Evolutionary conservation across 2,113 vertebrate species (phyloP), one percentile per base, ranked within the genome.

Genomic region (Heterotilapia buettikoferi): DNA sequence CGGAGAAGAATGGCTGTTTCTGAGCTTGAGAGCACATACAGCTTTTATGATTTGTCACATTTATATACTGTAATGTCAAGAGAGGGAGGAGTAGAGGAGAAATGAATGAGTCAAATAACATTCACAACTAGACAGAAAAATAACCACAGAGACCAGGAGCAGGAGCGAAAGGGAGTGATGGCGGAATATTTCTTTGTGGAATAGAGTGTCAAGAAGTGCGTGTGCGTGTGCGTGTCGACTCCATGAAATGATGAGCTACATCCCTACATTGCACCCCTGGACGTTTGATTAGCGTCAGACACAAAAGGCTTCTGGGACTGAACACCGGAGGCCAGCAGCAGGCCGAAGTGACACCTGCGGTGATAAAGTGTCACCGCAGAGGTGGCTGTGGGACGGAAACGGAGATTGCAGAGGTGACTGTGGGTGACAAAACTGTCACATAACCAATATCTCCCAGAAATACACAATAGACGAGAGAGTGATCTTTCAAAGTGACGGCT

Each of bases 351-450:
- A 92, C 93, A 90, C 90, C 79, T 61, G 56, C 2, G 13, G 83
- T 93, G 92, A 95, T 86, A 68, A 89, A 94, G 85, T 87, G 92
- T 93, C 88, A 76, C 53, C 86, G 10, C 19, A 21, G 84, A 85
- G 90, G 87, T 71, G 87, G 84, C 84, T 66, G 45, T 4, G 82
- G 61, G 83, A 88, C 24, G 43, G 38, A 83, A 76, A 21, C 45
- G 4, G 86, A 84, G 90, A 92, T 85, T 89, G 89, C 54, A 86
- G 33, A 90, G 90, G 89, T 83, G 90, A 92, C 79, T 82, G 88
- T 54, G 21, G 85, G 81, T 85, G 90, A 85, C 89, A 89, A 90
- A 91, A 84, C 86, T 84, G 92, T 84, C 94, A 93, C 90, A 86
- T 82, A 90, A 90, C 85, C 90, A 91, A 88, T 92, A 91, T 88